Conservation (phyloP, 2,888 invertebrate species). For the Troides oblongomaculatus region DNA sequence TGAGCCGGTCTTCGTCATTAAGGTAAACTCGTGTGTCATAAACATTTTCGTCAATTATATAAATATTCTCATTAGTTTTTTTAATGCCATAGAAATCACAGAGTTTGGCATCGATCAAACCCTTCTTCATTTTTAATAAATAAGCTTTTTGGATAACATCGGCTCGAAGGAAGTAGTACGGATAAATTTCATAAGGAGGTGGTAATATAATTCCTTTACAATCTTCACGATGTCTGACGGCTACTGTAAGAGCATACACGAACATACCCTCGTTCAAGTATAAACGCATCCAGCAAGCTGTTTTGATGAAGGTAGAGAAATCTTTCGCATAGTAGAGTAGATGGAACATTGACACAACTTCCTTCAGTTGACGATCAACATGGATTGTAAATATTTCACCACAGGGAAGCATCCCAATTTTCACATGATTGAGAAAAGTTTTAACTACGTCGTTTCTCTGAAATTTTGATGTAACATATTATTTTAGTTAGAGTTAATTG, state of each 20-base stretch:
- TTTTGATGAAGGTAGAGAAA: slow-evolving; percentile 71
- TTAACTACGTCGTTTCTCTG: slow-evolving; percentile 81
- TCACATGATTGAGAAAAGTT: slow-evolving; percentile 75
- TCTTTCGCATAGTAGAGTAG: slow-evolving; percentile 77
- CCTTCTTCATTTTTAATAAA: slow-evolving; percentile 73
- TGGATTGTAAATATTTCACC: slow-evolving; percentile 76
- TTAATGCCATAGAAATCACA: slow-evolving; percentile 76
- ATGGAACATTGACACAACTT: slow-evolving; percentile 76
- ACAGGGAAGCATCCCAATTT: slow-evolving; percentile 78
- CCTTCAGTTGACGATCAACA: slow-evolving; percentile 71
- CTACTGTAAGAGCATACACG: slow-evolving; percentile 76
- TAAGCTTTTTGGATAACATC: slow-evolving; percentile 82
- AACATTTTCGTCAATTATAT: slow-evolving; percentile 84
- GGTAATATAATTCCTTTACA: slow-evolving; percentile 75
- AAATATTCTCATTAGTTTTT: slow-evolving; percentile 71
- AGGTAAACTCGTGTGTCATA: slow-evolving; percentile 77
- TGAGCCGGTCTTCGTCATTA: slow-evolving; percentile 78
- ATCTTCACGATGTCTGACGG: slow-evolving; percentile 75
- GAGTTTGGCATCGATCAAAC: slow-evolving; percentile 68
- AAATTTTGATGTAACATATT: slow-evolving; percentile 33
- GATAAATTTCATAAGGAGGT: slow-evolving; percentile 81
- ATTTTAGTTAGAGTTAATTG: not conserved
- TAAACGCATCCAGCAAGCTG: slow-evolving; percentile 76
- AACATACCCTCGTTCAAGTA: slow-evolving; percentile 80
- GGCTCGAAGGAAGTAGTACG: slow-evolving; percentile 83